A percentile compares a stretch with the other conserved stretches of the same genome.
Evolutionary conservation across 2,113 vertebrate species (phyloP).

Genomic region (Menidia beryllina): DNA sequence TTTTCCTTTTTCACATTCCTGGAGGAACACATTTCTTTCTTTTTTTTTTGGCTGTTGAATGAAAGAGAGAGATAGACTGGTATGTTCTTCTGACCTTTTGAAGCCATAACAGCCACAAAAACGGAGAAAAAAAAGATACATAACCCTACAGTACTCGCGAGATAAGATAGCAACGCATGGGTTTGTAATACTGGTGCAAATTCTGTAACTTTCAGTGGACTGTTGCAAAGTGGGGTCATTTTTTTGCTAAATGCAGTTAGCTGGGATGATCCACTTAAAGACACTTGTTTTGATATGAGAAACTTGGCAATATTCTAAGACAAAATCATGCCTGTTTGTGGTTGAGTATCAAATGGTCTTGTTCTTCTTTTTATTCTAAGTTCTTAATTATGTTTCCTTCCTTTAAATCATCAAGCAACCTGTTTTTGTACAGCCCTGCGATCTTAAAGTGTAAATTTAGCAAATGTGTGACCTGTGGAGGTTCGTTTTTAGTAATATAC

Average conservation of each 20-base stretch:
- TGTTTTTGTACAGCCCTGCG: constrained; percentile 80
- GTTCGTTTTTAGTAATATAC: constrained; percentile 85
- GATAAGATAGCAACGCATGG: constrained; percentile 79
- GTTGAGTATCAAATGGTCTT: constrained; percentile 72
- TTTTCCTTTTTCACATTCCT: constrained; percentile 60
- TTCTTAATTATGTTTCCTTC: constrained; percentile 61
- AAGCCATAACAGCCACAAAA: constrained; percentile 76
- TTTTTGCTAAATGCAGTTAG: constrained; percentile 72
- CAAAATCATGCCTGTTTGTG: constrained; percentile 74
- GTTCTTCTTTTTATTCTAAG: constrained; percentile 40
- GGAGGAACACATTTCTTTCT: constrained; percentile 39
- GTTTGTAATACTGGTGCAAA: constrained; percentile 74
- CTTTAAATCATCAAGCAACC: constrained; percentile 59
- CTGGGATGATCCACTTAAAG: constrained; percentile 63
- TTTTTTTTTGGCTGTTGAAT: constrained; percentile 53
- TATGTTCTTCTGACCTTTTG: constrained; percentile 68
- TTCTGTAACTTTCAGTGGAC: constrained; percentile 76
- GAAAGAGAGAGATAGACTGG: constrained; percentile 44
- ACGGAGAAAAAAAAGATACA: constrained; percentile 51
- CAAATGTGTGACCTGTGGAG: constrained; percentile 80
- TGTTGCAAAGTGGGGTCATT: constrained; percentile 73
- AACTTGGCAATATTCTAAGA: constrained; percentile 78
- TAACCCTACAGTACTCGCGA: constrained; percentile 64
- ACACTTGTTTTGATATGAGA: constrained; percentile 79
- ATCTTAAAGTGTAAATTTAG: constrained; percentile 80